These are phyloP conservation scores for Euclidia mi DNA, from an alignment of 2,888 invertebrate genomes.

Conservation along the genomic window DNA sequence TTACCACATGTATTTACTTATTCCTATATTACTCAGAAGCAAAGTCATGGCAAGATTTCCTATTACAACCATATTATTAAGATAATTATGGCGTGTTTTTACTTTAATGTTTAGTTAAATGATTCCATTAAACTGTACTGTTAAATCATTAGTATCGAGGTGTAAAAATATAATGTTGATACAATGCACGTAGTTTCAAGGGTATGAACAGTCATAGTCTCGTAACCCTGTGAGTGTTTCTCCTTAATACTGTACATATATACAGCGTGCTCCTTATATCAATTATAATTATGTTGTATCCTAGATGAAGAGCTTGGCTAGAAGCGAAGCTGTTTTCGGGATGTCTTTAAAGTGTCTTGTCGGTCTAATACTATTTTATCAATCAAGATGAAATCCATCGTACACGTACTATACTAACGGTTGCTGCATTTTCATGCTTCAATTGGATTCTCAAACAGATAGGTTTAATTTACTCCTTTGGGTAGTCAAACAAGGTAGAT, in stretches of 20 bases:
- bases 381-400: no score
- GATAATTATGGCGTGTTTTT: not conserved
- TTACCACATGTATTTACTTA: no score
- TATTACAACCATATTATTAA: not conserved
- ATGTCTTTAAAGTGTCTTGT: no score
- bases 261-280: conserved; percentile 54
- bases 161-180: conserved; percentile 24
- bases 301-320: no score
- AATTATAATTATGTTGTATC: no score
- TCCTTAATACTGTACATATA: conserved; percentile 56
- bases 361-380: no score
- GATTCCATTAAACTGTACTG: not conserved
- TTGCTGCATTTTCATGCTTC: no score
- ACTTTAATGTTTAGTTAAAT: conserved; percentile 12
- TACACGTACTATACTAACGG: no score
- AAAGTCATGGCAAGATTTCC: not conserved
- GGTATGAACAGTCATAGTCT: conserved; percentile 53
- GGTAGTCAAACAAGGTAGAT: no score
- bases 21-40: not conserved
- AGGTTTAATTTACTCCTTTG: no score
- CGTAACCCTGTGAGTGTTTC: conserved; percentile 63
- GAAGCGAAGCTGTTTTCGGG: no score
- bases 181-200: conserved; percentile 53
- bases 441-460: no score
- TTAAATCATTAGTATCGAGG: conserved; percentile 12